Conservation (phyloP, 2,888 invertebrate species). For the Pediacus dermestoides region DNA sequence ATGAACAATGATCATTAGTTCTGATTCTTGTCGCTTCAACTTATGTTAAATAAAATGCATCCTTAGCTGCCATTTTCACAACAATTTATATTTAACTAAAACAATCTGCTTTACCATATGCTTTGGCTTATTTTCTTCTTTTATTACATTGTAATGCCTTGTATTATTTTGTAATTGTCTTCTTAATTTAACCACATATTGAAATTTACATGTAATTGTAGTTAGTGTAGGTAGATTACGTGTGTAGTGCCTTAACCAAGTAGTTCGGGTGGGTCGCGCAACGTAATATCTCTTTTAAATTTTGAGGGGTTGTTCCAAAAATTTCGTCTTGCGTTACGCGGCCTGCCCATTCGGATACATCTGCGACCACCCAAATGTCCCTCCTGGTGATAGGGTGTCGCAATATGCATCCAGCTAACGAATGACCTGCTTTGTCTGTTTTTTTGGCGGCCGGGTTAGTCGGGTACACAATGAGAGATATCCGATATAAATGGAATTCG, state of each 20-base stretch:
- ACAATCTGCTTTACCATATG: conserved; percentile 23
- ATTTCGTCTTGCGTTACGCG: conserved; percentile 3
- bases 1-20: no score
- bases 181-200: no score
- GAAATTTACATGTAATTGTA: no score
- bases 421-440: conserved; percentile 52
- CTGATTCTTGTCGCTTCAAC: no score
- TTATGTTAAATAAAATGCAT: no score
- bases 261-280: conserved; percentile 5
- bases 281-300: not conserved
- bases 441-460: conserved; percentile 58
- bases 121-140: conserved; percentile 21
- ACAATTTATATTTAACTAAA: no score
- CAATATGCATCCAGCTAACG: conserved; percentile 36
- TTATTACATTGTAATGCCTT: no score
- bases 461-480: conserved; percentile 97
- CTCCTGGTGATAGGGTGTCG: conserved; percentile 2
- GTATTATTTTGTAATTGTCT: no score
- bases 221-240: no score
- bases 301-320: no score
- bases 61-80: no score
- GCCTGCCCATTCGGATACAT: not conserved
- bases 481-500: conserved; percentile 94
- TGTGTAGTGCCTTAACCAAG: no score
- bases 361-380: conserved; percentile 3